phyloP scores from a whole-genome alignment of 2,888 invertebrate species.

The Drosophila kambysellisi region DNA sequence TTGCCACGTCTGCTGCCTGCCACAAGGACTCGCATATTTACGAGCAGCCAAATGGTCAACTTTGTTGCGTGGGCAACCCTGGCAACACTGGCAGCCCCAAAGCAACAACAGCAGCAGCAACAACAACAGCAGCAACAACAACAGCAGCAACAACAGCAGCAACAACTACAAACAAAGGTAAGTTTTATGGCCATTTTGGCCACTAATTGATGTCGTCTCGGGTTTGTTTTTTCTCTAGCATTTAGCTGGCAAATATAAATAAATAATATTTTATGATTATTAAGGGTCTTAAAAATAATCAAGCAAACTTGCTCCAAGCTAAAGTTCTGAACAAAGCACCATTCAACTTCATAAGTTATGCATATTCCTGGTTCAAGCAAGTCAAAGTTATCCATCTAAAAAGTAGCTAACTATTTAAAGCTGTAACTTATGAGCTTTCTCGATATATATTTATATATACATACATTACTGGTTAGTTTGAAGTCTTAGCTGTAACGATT shows the following conservation, averaged over 20 bases:
- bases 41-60: slow-evolving; percentile 65
- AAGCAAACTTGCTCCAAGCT: not conserved
- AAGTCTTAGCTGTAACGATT: not conserved
- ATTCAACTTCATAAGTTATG: not conserved
- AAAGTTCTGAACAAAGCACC: not conserved
- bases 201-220: slow-evolving; percentile 36
- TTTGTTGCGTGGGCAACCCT: slow-evolving; percentile 52
- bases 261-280: not conserved
- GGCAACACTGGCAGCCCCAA: slow-evolving; percentile 49
- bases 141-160: slow-evolving; percentile 5
- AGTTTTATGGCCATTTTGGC: slow-evolving; percentile 45
- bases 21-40: slow-evolving; percentile 69
- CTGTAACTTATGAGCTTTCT: not conserved
- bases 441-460: not conserved
- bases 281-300: not conserved
- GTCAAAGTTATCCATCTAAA: not conserved
- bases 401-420: not conserved
- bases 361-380: not conserved
- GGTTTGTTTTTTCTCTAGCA: not conserved
- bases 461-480: not conserved
- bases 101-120: slow-evolving; percentile 17
- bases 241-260: not conserved
- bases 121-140: slow-evolving; percentile 10
- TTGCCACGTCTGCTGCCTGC: slow-evolving; percentile 14
- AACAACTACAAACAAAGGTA: slow-evolving; percentile 61